phyloP scores from a whole-genome alignment of 2,797 vertebrate species.

The Pantherophis vulpinus region DNA sequence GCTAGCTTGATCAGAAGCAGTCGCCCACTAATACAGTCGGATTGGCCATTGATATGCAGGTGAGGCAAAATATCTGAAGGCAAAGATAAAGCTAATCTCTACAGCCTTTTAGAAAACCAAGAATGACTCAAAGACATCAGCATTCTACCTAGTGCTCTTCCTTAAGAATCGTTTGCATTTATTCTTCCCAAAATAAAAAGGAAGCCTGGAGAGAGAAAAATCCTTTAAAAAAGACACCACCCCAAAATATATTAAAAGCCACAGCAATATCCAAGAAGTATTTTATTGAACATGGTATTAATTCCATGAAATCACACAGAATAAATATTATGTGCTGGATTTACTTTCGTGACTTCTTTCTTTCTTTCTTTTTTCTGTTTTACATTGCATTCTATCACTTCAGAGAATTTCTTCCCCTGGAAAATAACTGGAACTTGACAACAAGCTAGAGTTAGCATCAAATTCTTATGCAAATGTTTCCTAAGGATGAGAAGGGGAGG shows the following conservation, averaged over 20 bases:
- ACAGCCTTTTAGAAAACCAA: conserved; percentile 10
- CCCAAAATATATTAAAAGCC: background rate
- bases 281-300: background rate
- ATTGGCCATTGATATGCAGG: conserved; percentile 19
- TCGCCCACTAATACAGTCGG: background rate
- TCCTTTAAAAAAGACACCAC: background rate
- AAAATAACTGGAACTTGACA: background rate
- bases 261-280: background rate
- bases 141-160: background rate
- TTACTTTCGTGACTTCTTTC: background rate
- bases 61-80: conserved; percentile 25
- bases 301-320: background rate
- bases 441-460: background rate
- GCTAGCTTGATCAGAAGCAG: background rate
- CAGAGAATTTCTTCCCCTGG: background rate
- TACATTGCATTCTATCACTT: background rate
- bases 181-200: conserved; percentile 6
- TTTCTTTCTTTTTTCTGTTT: background rate
- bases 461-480: background rate
- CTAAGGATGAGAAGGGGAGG: background rate
- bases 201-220: background rate
- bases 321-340: background rate
- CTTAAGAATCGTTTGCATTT: conserved; percentile 10
- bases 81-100: conserved; percentile 31
- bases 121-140: conserved; percentile 14